These are phyloP conservation scores for Arctia plantaginis DNA, from an alignment of 2,888 invertebrate species.

Conservation along the genomic window DNA sequence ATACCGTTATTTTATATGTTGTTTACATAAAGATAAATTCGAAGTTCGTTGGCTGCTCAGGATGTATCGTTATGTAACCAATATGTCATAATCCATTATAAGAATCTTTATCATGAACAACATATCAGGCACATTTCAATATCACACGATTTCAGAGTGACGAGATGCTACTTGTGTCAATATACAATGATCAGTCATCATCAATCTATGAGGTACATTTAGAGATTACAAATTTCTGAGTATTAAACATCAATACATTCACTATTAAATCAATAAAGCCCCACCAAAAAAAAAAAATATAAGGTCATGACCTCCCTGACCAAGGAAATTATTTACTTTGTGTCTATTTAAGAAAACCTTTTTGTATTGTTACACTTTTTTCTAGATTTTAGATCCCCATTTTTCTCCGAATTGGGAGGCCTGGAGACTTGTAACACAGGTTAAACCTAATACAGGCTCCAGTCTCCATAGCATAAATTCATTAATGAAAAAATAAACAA, in stretches of 20 bases:
- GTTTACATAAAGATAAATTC: not conserved
- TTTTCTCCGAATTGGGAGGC: too few relatives aligned
- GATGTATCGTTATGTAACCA: not conserved
- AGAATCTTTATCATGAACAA: conserved; percentile 12
- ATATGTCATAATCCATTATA: conserved; percentile 7
- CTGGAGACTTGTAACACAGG: too few relatives aligned
- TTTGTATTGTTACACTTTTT: too few relatives aligned
- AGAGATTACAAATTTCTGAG: not conserved
- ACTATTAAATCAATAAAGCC: not conserved
- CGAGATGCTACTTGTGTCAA: conserved; percentile 6
- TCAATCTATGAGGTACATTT: conserved; percentile 12
- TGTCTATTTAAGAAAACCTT: too few relatives aligned
- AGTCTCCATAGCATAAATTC: too few relatives aligned
- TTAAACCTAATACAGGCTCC: too few relatives aligned
- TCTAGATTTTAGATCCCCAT: too few relatives aligned
- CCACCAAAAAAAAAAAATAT: too few relatives aligned
- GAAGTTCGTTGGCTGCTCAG: not conserved
- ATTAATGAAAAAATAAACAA: too few relatives aligned
- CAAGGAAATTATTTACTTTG: too few relatives aligned
- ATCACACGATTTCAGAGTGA: not conserved
- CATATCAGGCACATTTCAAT: conserved; percentile 8
- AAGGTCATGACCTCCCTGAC: too few relatives aligned
- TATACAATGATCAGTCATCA: not conserved
- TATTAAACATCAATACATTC: conserved; percentile 8
- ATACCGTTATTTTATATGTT: not conserved